Evolutionary conservation across 2,888 invertebrate species (phyloP).

Genomic region (Hedya salicella): DNA sequence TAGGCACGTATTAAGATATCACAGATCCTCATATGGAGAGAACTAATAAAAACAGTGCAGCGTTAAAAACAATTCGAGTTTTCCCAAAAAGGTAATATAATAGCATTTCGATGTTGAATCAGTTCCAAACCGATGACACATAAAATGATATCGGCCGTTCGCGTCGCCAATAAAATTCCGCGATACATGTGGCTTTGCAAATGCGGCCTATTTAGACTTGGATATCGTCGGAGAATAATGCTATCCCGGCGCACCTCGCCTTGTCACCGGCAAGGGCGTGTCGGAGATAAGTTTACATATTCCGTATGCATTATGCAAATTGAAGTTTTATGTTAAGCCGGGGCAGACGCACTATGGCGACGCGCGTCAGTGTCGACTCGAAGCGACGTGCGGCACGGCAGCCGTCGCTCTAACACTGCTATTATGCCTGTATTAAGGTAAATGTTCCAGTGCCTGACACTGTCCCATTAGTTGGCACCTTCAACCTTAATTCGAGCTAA

Average conservation of each 20-base stretch:
- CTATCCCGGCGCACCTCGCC: constrained; percentile 80
- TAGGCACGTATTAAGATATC: constrained; percentile 46
- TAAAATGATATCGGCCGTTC: constrained; percentile 60
- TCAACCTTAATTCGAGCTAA: no score
- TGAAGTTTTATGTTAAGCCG: constrained; percentile 82
- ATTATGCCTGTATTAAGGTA: background rate
- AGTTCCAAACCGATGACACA: constrained; percentile 48
- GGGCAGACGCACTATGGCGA: constrained; percentile 51
- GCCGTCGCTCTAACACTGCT: background rate
- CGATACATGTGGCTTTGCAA: constrained; percentile 69
- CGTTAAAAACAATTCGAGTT: constrained; percentile 43
- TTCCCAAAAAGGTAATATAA: constrained; percentile 42
- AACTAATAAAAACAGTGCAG: constrained; percentile 38
- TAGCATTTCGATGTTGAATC: constrained; percentile 53
- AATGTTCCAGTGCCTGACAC: no score
- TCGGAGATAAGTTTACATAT: constrained; percentile 83
- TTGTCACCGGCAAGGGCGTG: constrained; percentile 82
- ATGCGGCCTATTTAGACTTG: constrained; percentile 80
- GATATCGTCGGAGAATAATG: constrained; percentile 80
- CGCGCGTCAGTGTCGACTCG: constrained; percentile 48
- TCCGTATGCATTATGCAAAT: constrained; percentile 84
- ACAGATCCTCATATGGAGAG: constrained; percentile 24
- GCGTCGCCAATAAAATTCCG: constrained; percentile 63
- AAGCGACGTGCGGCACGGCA: background rate
- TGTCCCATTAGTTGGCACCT: no score